These are phyloP conservation scores for Pteropus rufus DNA, from an alignment of 2,797 vertebrate genomes.

Conservation along the genomic window DNA sequence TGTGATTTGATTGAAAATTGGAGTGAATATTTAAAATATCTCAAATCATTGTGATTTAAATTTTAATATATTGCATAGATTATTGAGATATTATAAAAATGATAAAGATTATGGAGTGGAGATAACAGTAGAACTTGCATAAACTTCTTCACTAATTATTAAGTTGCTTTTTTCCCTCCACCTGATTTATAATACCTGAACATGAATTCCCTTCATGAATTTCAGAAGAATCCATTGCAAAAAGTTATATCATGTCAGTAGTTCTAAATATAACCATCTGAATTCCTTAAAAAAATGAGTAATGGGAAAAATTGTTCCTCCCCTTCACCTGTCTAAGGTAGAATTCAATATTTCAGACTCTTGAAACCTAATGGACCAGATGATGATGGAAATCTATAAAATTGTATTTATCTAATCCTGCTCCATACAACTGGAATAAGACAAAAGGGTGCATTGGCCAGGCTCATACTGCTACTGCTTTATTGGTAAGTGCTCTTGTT, in stretches of 20 bases:
- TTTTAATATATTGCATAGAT: neutral
- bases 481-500: neutral
- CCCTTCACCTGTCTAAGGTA: neutral
- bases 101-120: neutral
- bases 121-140: neutral
- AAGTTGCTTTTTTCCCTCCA: neutral
- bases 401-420: neutral
- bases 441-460: neutral
- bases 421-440: neutral
- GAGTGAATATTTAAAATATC: neutral
- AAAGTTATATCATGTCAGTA: neutral
- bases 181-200: neutral
- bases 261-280: neutral
- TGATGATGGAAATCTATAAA: neutral
- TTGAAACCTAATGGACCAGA: neutral
- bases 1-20: neutral
- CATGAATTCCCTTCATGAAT: neutral
- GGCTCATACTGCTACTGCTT: neutral
- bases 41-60: neutral
- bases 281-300: neutral
- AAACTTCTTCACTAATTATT: neutral
- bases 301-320: neutral
- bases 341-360: neutral
- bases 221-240: neutral
- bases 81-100: neutral